A percentile compares a stretch with the other conserved stretches of the same genome.
phyloP scores from a whole-genome alignment of 2,113 vertebrate species.

The Collichthys lucidus region DNA sequence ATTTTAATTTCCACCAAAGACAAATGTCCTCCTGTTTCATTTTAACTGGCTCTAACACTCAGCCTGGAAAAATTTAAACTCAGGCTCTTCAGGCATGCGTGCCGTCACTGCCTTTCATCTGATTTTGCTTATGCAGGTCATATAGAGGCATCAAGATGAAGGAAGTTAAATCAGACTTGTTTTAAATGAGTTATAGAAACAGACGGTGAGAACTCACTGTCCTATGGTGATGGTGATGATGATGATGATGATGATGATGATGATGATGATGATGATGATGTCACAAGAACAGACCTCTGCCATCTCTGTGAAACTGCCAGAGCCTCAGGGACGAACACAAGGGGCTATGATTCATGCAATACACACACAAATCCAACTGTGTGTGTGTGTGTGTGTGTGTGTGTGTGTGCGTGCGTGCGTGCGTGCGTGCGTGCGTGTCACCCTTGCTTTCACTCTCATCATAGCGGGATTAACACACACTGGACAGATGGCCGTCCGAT shows the following conservation, averaged over 20 bases:
- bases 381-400: too few relatives aligned
- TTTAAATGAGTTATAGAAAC: not conserved
- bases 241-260: too few relatives aligned
- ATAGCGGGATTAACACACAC: constrained; percentile 73
- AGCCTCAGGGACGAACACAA: constrained; percentile 40
- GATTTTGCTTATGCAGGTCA: too few relatives aligned
- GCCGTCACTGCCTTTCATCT: too few relatives aligned
- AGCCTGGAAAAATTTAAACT: too few relatives aligned
- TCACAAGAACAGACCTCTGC: not conserved
- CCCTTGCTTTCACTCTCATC: constrained; percentile 66
- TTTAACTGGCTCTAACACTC: too few relatives aligned
- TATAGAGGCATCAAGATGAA: too few relatives aligned
- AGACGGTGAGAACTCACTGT: not conserved
- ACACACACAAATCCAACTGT: constrained; percentile 44
- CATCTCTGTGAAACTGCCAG: not conserved
- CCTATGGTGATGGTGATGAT: too few relatives aligned
- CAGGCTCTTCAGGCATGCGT: too few relatives aligned
- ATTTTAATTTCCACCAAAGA: too few relatives aligned
- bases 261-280: constrained; percentile 49
- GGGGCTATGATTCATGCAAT: constrained; percentile 55
- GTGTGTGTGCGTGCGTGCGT: too few relatives aligned
- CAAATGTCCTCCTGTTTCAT: too few relatives aligned
- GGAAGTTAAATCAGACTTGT: not conserved
- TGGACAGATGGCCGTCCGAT: constrained; percentile 74
- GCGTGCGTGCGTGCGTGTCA: constrained; percentile 46